phyloP scores from a whole-genome alignment of 2,113 vertebrate species.

The Atlantisia rogersi region DNA sequence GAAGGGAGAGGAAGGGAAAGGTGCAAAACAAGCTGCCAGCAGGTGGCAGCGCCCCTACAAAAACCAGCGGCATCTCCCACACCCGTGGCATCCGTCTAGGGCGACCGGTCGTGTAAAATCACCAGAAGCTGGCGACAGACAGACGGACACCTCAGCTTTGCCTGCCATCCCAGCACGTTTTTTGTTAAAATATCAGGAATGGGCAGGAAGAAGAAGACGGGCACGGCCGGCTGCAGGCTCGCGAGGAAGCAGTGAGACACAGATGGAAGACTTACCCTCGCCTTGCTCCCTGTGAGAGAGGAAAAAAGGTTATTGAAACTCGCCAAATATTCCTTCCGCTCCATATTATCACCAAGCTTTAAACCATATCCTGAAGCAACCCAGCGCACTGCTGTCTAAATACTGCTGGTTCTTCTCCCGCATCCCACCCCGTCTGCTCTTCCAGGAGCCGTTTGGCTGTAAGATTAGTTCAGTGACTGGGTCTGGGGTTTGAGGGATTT shows the following conservation, averaged over 20 bases:
- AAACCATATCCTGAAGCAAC: neutral
- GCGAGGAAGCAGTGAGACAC: neutral
- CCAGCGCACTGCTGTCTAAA: neutral
- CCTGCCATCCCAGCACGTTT: neutral
- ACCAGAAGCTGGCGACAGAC: neutral
- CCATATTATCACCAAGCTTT: neutral
- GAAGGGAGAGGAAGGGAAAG: neutral
- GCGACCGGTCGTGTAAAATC: neutral
- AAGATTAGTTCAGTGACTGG: neutral
- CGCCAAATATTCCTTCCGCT: neutral
- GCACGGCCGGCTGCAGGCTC: neutral
- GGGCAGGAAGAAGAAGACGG: neutral
- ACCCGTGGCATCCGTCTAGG: neutral
- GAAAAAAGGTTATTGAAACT: constrained; percentile 18
- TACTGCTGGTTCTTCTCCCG: neutral
- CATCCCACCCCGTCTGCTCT: neutral
- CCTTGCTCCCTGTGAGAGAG: constrained; percentile 81
- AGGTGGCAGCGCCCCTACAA: constrained; percentile 53
- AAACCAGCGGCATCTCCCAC: neutral
- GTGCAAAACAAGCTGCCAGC: neutral
- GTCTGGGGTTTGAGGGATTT: neutral
- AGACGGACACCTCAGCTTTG: neutral
- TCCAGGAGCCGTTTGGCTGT: neutral
- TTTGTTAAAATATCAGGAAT: neutral
- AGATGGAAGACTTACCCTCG: constrained; percentile 84